Conservation (phyloP, 2,888 invertebrate species). For the Pharmacophagus antenor region DNA sequence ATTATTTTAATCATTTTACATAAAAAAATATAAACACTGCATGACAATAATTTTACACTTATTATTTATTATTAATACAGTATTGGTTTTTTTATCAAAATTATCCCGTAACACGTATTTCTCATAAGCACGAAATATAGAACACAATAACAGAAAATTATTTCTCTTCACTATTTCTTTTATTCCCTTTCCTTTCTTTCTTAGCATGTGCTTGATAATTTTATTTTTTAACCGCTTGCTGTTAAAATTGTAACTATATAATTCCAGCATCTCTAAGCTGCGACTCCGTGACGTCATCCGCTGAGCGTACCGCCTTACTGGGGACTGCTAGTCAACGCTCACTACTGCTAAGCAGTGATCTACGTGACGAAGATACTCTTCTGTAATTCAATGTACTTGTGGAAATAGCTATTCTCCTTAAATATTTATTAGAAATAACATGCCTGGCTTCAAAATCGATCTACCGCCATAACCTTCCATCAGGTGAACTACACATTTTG, state of each 20-base stretch:
- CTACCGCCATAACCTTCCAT: too few species aligned
- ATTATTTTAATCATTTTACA: too few species aligned
- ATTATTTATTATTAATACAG: not conserved
- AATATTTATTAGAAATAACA: not conserved
- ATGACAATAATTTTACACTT: too few species aligned
- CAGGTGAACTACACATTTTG: too few species aligned
- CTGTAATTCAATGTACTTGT: slow-evolving; percentile 78
- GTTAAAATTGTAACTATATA: slow-evolving; percentile 11
- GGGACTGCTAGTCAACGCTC: slow-evolving; percentile 89
- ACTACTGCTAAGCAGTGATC: slow-evolving; percentile 87
- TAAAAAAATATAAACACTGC: too few species aligned
- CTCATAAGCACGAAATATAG: not conserved
- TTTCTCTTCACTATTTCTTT: not conserved
- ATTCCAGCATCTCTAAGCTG: slow-evolving; percentile 83
- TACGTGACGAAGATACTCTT: slow-evolving; percentile 92
- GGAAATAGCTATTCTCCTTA: not conserved
- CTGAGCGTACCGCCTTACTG: slow-evolving; percentile 83
- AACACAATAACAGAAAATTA: not conserved
- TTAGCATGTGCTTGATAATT: slow-evolving; percentile 11
- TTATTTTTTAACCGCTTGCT: not conserved
- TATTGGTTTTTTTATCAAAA: not conserved
- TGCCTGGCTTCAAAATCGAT: too few species aligned
- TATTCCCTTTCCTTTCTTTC: slow-evolving; percentile 17
- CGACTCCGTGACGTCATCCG: slow-evolving; percentile 81
- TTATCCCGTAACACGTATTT: not conserved